Evolutionary conservation across 1,140 invertebrate species (phyloP).

Genomic region (Meloidogyne floridensis): DNA sequence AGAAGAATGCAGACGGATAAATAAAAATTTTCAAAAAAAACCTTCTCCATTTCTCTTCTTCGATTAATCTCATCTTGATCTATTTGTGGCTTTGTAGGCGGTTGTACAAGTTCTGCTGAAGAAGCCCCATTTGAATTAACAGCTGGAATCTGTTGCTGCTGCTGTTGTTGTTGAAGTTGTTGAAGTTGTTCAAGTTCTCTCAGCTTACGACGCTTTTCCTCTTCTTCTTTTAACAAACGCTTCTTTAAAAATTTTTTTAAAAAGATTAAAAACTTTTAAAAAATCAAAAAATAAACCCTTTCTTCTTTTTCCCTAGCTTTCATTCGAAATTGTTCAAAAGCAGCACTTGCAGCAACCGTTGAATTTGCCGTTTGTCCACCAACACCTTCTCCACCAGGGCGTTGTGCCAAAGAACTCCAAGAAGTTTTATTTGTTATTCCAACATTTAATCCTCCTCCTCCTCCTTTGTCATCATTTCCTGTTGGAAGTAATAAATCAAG

Average conservation of each 20-base stretch:
- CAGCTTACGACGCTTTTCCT: conserved; percentile 37
- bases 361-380: conserved; percentile 9
- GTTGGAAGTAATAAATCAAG: conserved; percentile 47
- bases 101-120: neutral
- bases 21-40: neutral
- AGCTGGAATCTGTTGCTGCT: neutral
- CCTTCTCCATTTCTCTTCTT: conserved; percentile 42
- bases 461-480: conserved; percentile 8
- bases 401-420: conserved; percentile 39
- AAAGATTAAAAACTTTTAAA: neutral
- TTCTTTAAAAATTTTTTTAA: conserved; percentile 15
- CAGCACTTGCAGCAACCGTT: conserved; percentile 17
- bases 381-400: neutral
- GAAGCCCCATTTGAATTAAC: conserved; percentile 16
- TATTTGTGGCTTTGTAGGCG: conserved; percentile 9
- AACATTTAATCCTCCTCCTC: neutral
- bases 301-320: conserved; percentile 50
- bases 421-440: conserved; percentile 37
- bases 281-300: conserved; percentile 27
- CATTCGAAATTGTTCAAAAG: conserved; percentile 43
- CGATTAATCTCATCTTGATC: conserved; percentile 32
- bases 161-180: conserved; percentile 9
- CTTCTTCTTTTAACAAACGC: conserved; percentile 38
- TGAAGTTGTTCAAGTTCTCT: conserved; percentile 29
- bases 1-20: too few relatives aligned